Percentiles rank a stretch among this genome's conserved stretches.
Conservation (phyloP, 2,888 invertebrate genomes). For the Camptogramma bilineatum region DNA sequence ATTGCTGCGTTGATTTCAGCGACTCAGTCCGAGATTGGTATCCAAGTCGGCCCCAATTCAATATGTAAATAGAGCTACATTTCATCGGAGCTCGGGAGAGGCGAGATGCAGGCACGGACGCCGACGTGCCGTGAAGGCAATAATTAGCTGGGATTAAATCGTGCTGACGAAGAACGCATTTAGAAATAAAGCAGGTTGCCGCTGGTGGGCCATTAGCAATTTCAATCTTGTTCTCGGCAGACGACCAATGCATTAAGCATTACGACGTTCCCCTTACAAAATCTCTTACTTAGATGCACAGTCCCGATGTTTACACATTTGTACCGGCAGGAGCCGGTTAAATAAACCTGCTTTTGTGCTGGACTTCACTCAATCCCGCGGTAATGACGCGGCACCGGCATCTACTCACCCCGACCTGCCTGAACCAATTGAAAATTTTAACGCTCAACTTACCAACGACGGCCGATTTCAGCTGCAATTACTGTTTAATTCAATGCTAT, state of each 20-base stretch:
- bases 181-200: constrained; percentile 12
- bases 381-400: constrained; percentile 59
- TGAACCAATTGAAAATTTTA: constrained; percentile 55
- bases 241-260: not conserved
- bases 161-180: constrained; percentile 51
- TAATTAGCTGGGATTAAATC: constrained; percentile 75
- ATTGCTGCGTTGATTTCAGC: constrained; percentile 53
- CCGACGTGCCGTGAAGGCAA: constrained; percentile 59
- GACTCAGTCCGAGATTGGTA: constrained; percentile 53
- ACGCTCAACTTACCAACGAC: constrained; percentile 59
- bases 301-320: not conserved
- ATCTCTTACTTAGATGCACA: not conserved
- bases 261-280: not conserved
- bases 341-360: constrained; percentile 6
- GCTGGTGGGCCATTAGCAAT: not conserved
- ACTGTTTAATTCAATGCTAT: constrained; percentile 34
- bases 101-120: constrained; percentile 41
- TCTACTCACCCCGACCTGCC: constrained; percentile 49
- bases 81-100: constrained; percentile 46
- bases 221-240: not conserved
- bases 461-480: constrained; percentile 43
- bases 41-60: constrained; percentile 55
- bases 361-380: constrained; percentile 33
- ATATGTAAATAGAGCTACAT: constrained; percentile 60
- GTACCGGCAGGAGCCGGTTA: not conserved